Base-by-base conservation (phyloP, 2,888 invertebrate genomes). In the Andrena hattorfiana region DNA sequence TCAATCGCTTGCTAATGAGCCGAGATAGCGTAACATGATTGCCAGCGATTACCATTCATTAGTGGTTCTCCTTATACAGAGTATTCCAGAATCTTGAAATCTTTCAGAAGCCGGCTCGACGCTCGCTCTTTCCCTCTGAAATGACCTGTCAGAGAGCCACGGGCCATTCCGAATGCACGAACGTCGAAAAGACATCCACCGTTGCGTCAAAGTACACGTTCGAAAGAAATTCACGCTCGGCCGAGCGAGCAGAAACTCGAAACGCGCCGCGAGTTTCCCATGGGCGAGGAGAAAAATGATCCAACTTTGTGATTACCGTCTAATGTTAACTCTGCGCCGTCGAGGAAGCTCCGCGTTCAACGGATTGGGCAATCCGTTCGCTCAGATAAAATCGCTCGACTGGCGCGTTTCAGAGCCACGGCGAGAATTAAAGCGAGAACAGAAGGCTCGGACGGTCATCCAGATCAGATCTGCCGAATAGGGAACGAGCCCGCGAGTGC, bases 1-100 rank as follows among this genome's bases (percentile, higher is more conserved):
- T 69, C 81, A 62, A 72, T 62, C 70, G 54, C 54, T 80, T 81
- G 66, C 70, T 80, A 81, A 80, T 81, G 77, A 79, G 48, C 79
- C 3, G 16, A 13, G n/a, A 48, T 68, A 78, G 28, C 68, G 78
- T 78, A 78, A 76, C 68, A 28, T 49, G 76, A 66, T 67, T n/a
- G 42, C 35, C 28, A 16, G 49, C 42, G 16, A 56, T 30, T 35
- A 56, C 62, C 7, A 62, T 63, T 77, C 54, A 56, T 69, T 79
- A 63, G 28, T 10, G 26, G n/a, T 48, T 63, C 63, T 32, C 56
- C 77, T 64, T 76, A 62, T 42, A 77, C 60, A 13, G 26, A n/a
- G 42, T 42, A 56, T 26, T 1, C 42, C 8, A 16, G 2, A 23
- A 28, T 42, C 42, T 16, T 42, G 16, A 16, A 42, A 42, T 42